Evolutionary conservation across 1,140 invertebrate species (phyloP).

Genomic region (Drosophila sturtevanti): DNA sequence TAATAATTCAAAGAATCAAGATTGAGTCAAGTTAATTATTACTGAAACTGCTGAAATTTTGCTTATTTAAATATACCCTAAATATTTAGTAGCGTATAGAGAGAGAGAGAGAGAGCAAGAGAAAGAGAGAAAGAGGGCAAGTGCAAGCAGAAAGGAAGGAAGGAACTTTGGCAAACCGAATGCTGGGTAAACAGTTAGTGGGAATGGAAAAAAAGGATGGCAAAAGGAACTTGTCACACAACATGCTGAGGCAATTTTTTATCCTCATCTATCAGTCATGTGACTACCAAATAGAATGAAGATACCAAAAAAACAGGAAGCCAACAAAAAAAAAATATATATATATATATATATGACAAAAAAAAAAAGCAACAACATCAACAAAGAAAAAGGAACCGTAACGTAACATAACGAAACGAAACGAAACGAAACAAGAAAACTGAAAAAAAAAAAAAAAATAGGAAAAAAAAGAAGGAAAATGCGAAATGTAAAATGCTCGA

Average conservation of each 20-base stretch:
- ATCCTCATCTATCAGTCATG: conserved; percentile 53
- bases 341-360: too few relatives aligned
- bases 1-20: too few relatives aligned
- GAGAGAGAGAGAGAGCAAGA: not conserved
- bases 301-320: conserved; percentile 6
- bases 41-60: too few relatives aligned
- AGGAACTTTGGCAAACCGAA: not conserved
- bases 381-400: conserved; percentile 7
- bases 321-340: conserved; percentile 11
- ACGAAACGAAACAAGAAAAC: not conserved
- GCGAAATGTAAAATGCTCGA: conserved; percentile 59
- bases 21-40: too few relatives aligned
- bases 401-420: not conserved
- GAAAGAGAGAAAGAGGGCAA: not conserved
- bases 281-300: conserved; percentile 3
- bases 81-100: not conserved
- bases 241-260: conserved; percentile 54
- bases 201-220: not conserved
- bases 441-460: conserved; percentile 23
- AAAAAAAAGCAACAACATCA: conserved; percentile 13
- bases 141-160: not conserved
- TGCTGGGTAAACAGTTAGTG: not conserved
- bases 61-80: not conserved
- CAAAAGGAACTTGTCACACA: conserved; percentile 51
- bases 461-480: conserved; percentile 22